These are phyloP conservation scores for Heteractis magnifica DNA, from an alignment of 92 coral and sea anemone genomes.

Conservation along the genomic window DNA sequence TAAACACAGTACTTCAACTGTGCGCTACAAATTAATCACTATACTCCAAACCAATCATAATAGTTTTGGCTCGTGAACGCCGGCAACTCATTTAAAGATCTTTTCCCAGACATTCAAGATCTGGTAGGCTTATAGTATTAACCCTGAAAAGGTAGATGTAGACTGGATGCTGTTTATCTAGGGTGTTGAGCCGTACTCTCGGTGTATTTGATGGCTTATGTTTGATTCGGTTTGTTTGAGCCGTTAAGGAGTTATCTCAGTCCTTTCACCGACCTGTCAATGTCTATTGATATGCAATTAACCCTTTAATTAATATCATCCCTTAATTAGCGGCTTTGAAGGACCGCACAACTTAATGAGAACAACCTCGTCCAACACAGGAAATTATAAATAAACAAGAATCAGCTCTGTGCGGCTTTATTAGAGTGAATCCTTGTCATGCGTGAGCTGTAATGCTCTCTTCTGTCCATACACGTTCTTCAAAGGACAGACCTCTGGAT, in stretches of 20 bases:
- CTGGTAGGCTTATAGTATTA: constrained; percentile 30
- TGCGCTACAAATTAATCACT: constrained; percentile 22
- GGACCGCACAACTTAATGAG: constrained; percentile 74
- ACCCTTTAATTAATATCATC: constrained; percentile 95
- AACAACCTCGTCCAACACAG: constrained; percentile 58
- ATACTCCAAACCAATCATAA: constrained; percentile 8
- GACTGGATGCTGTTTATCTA: constrained; percentile 11
- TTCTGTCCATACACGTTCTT: constrained; percentile 26
- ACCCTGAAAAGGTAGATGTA: not conserved
- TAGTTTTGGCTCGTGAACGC: not conserved
- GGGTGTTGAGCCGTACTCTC: constrained; percentile 5
- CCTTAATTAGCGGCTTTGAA: constrained; percentile 77
- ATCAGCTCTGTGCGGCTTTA: constrained; percentile 37
- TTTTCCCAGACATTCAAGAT: not conserved
- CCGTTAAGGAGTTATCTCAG: constrained; percentile 60
- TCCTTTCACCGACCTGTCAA: constrained; percentile 80
- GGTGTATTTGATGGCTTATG: constrained; percentile 55
- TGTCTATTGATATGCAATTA: constrained; percentile 84
- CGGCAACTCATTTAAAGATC: not conserved
- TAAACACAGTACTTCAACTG: constrained; percentile 31
- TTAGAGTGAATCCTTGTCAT: constrained; percentile 33
- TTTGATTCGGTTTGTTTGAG: constrained; percentile 35
- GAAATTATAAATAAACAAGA: constrained; percentile 72
- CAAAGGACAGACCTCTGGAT: not conserved
- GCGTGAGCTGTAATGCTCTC: constrained; percentile 14